Conservation (phyloP, 2,113 vertebrate genomes). For the Mola mola region DNA sequence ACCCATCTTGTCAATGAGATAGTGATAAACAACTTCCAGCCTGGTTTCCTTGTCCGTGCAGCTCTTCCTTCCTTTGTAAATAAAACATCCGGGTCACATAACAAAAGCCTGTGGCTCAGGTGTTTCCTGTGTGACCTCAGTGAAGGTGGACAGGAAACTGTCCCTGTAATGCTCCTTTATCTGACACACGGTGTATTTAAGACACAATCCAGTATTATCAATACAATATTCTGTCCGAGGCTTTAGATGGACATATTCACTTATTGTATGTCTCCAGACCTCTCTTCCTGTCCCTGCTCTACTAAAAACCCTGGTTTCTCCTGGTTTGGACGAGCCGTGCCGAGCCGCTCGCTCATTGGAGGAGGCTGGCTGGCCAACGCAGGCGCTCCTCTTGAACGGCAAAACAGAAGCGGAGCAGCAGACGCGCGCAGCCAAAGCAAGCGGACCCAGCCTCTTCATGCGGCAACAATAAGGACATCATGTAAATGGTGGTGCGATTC, state of each 20-base stretch:
- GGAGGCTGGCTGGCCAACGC: constrained; percentile 58
- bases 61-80: constrained; percentile 43
- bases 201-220: constrained; percentile 1
- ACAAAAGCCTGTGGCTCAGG: constrained; percentile 60
- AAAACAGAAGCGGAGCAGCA: constrained; percentile 22
- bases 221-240: too few species aligned
- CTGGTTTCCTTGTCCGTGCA: not conserved
- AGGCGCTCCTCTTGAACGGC: constrained; percentile 68
- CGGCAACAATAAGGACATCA: constrained; percentile 29
- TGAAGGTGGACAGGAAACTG: constrained; percentile 54
- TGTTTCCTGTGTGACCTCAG: constrained; percentile 61
- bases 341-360: constrained; percentile 57
- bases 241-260: not conserved
- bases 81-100: constrained; percentile 23
- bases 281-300: too few species aligned
- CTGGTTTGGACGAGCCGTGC: constrained; percentile 46
- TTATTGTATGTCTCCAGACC: not conserved
- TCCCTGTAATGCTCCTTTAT: constrained; percentile 11
- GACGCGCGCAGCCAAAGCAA: constrained; percentile 15
- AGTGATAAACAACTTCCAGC: constrained; percentile 27
- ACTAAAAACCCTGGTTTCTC: constrained; percentile 13
- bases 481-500: too few species aligned
- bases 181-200: constrained; percentile 43
- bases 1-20: not conserved
- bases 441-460: constrained; percentile 7